These are phyloP conservation scores for Conopomorpha cramerella DNA, from an alignment of 1,140 invertebrate species.

Conservation along the genomic window DNA sequence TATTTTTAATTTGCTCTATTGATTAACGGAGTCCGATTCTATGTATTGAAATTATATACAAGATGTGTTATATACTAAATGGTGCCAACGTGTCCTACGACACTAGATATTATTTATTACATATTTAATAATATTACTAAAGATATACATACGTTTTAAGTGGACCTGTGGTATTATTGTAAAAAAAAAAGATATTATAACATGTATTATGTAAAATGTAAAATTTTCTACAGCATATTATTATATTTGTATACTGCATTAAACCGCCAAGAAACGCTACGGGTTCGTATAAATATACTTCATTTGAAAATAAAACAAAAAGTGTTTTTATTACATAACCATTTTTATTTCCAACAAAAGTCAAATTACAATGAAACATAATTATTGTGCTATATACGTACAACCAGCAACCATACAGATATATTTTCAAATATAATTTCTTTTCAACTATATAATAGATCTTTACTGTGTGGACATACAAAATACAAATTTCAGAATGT, in stretches of 20 bases:
- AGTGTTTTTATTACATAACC: background rate
- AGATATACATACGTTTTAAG: no score
- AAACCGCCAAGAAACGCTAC: conserved; percentile 58
- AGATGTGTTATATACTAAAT: no score
- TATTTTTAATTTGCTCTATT: conserved; percentile 28
- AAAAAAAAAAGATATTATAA: conserved; percentile 26
- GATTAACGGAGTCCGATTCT: conserved; percentile 25
- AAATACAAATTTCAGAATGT: no score
- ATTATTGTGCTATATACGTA: no score
- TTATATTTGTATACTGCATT: conserved; percentile 44
- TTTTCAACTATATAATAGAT: no score
- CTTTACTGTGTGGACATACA: no score
- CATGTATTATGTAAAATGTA: no score
- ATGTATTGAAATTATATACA: conserved; percentile 12
- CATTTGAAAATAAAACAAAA: conserved; percentile 30
- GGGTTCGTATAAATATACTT: conserved; percentile 58
- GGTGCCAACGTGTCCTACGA: conserved; percentile 50
- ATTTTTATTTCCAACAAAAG: background rate
- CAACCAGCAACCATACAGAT: no score
- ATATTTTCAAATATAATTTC: no score
- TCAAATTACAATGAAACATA: no score
- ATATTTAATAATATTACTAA: no score
- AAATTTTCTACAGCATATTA: no score
- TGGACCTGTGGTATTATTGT: conserved; percentile 27
- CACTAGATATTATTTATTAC: conserved; percentile 26